Conservation (phyloP, 1,140 invertebrate genomes). For the Helicoverpa zea region DNA sequence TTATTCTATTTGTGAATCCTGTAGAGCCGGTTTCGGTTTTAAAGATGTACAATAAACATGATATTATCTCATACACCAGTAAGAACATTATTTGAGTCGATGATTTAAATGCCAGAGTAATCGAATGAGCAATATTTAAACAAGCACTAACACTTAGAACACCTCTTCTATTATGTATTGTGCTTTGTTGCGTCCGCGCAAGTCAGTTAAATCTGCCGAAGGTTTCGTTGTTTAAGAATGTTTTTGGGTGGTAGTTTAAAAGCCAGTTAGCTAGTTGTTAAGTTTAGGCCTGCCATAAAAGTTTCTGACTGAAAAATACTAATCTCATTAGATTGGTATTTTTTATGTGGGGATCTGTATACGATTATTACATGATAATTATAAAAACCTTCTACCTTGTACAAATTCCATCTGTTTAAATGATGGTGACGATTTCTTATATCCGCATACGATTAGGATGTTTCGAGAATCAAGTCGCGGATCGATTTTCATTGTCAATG, state of each 20-base stretch:
- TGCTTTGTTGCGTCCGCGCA: slow-evolving; percentile 7
- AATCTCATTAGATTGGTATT: too few species aligned
- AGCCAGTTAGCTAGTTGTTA: too few species aligned
- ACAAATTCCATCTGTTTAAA: too few species aligned
- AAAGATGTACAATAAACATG: slow-evolving; percentile 58
- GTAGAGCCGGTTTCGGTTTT: slow-evolving; percentile 56
- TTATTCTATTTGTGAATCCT: slow-evolving; percentile 46
- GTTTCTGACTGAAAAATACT: too few species aligned
- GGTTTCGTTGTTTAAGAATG: too few species aligned
- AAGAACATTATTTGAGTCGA: neutral
- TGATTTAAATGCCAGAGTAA: slow-evolving; percentile 33
- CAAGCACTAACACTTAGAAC: slow-evolving; percentile 27
- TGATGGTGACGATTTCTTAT: too few species aligned
- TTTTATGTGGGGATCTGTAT: too few species aligned
- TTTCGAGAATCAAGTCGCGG: neutral
- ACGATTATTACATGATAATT: too few species aligned
- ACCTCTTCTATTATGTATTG: neutral
- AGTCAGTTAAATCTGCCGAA: neutral
- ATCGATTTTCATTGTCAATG: slow-evolving; percentile 70
- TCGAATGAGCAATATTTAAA: slow-evolving; percentile 47
- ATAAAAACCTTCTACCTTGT: neutral
- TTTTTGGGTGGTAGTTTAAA: too few species aligned
- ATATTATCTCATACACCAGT: slow-evolving; percentile 14
- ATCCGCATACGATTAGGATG: neutral
- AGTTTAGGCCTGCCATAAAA: too few species aligned